phyloP scores from a whole-genome alignment of 2,888 invertebrate species.

The Horisme vitalbata region DNA sequence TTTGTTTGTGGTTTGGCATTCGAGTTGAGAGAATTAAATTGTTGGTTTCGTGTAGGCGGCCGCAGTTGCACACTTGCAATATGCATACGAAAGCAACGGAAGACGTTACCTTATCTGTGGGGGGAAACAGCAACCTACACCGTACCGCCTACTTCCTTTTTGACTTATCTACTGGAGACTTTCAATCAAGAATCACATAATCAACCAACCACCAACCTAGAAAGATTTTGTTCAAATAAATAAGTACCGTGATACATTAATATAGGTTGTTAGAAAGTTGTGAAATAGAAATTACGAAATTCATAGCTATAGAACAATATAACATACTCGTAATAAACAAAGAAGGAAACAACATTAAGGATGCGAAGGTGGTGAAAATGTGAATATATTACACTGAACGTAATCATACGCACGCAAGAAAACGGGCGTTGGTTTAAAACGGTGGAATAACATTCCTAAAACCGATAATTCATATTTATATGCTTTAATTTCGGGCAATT shows the following conservation, averaged over 20 bases:
- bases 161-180: background rate
- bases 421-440: slow-evolving; percentile 59
- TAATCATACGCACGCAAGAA: slow-evolving; percentile 80
- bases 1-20: slow-evolving; percentile 56
- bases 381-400: slow-evolving; percentile 78
- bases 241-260: background rate
- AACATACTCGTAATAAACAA: slow-evolving; percentile 52
- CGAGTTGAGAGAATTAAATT: slow-evolving; percentile 36
- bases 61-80: slow-evolving; percentile 30
- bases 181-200: too few relatives aligned
- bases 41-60: slow-evolving; percentile 42
- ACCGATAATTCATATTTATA: slow-evolving; percentile 75
- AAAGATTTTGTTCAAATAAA: background rate
- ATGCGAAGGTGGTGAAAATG: slow-evolving; percentile 79
- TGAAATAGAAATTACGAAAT: slow-evolving; percentile 13
- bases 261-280: too few relatives aligned
- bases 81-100: slow-evolving; percentile 41
- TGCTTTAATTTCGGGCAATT: slow-evolving; percentile 72
- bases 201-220: background rate
- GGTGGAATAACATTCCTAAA: slow-evolving; percentile 66
- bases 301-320: slow-evolving; percentile 29
- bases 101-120: slow-evolving; percentile 43
- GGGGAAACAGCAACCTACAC: slow-evolving; percentile 19
- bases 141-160: slow-evolving; percentile 4
- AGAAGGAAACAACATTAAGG: slow-evolving; percentile 68